phyloP scores from a whole-genome alignment of 2,113 vertebrate species.

The Odobenus rosmarus region DNA sequence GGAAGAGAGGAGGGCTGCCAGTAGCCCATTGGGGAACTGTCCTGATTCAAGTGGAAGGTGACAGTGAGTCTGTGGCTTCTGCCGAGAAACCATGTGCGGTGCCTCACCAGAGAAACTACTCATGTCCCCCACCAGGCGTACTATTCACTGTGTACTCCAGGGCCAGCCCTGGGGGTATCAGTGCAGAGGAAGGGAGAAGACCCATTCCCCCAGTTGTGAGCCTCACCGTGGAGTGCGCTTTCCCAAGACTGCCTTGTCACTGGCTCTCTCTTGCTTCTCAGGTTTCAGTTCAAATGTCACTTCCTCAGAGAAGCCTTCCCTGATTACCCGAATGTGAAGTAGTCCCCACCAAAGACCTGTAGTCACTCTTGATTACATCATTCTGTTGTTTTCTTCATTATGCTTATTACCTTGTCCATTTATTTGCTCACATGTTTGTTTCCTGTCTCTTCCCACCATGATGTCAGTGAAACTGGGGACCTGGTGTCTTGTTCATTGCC shows the following conservation, averaged over 20 bases:
- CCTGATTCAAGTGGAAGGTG: background rate
- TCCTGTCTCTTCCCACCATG: background rate
- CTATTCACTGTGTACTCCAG: background rate
- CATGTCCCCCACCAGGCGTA: background rate
- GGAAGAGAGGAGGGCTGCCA: background rate
- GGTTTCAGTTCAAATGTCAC: background rate
- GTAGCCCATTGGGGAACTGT: background rate
- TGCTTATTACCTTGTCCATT: background rate
- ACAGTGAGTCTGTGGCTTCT: background rate
- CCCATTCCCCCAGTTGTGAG: background rate
- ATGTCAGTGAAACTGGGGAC: background rate
- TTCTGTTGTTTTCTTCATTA: background rate
- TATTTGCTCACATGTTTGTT: background rate
- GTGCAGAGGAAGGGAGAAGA: background rate
- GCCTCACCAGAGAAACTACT: background rate
- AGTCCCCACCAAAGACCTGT: background rate
- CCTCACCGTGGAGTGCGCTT: background rate
- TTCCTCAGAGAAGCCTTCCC: background rate
- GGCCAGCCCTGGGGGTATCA: background rate
- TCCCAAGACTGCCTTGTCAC: background rate
- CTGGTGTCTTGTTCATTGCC: background rate
- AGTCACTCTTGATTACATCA: background rate
- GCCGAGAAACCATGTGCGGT: background rate
- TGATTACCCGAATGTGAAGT: background rate
- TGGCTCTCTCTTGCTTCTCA: background rate